A percentile compares a stretch with the other conserved stretches of the same genome.
These are phyloP conservation scores for Emydura subglobosa DNA, from an alignment of 2,113 vertebrate genomes.

Conservation along the genomic window DNA sequence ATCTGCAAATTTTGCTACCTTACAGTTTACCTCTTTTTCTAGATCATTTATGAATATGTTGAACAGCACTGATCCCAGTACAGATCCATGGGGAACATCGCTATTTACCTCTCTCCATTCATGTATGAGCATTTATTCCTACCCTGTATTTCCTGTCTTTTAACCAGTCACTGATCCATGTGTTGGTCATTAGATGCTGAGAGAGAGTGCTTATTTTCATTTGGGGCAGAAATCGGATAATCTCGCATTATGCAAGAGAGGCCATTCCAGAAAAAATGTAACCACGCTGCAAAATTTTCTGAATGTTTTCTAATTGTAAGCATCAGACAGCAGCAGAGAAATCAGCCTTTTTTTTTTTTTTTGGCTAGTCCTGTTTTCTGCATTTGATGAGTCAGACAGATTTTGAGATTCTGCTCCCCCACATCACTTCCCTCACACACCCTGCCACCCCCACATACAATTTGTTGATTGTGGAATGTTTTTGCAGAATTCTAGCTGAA, in stretches of 20 bases:
- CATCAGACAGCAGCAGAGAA: not conserved
- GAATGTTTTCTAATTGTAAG: not conserved
- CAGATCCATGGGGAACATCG: too few species aligned
- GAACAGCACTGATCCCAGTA: too few species aligned
- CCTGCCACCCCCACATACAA: not conserved
- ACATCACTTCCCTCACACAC: not conserved
- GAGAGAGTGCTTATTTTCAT: not conserved
- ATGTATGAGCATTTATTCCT: too few species aligned
- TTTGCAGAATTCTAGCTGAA: not conserved
- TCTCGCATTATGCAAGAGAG: not conserved
- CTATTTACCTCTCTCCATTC: too few species aligned
- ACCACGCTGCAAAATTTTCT: not conserved
- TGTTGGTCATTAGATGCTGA: not conserved
- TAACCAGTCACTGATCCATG: too few species aligned
- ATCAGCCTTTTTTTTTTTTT: not conserved
- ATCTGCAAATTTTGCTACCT: too few species aligned
- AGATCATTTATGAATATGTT: too few species aligned
- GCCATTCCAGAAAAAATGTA: not conserved
- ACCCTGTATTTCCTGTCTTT: too few species aligned
- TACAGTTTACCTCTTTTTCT: too few species aligned
- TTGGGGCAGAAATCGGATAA: not conserved
- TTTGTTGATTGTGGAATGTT: not conserved
- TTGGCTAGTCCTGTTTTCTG: not conserved
- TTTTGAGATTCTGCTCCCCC: not conserved
- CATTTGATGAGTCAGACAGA: not conserved